These are phyloP conservation scores for Lethenteron camtschaticum DNA, from an alignment of 2,113 vertebrate genomes.

Conservation along the genomic window DNA sequence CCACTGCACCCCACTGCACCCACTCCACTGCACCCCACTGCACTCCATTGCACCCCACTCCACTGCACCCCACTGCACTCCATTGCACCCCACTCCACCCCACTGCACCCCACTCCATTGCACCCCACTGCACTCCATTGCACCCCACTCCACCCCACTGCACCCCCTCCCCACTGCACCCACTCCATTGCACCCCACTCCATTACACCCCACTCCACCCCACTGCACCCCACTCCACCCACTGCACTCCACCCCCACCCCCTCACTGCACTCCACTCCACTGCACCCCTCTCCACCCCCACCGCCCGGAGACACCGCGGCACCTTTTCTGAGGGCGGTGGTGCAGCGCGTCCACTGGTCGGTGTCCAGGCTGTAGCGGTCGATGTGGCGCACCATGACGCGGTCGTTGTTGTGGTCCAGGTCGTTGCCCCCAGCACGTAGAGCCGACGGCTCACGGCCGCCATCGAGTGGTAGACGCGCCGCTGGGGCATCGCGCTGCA, in stretches of 20 bases:
- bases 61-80: too few species aligned
- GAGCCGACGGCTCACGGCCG: conserved; percentile 57
- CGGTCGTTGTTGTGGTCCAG: conserved; percentile 91
- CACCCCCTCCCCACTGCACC: conserved; percentile 8
- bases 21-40: too few species aligned
- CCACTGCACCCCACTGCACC: too few species aligned
- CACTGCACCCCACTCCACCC: background rate
- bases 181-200: too few species aligned
- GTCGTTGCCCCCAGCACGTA: conserved; percentile 78
- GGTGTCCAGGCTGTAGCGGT: conserved; percentile 61
- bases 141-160: background rate
- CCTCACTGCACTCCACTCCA: fast-evolving
- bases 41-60: too few species aligned
- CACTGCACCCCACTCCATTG: too few species aligned
- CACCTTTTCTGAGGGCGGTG: conserved; percentile 70
- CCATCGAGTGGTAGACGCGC: conserved; percentile 90
- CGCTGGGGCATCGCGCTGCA: conserved; percentile 82
- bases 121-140: too few species aligned
- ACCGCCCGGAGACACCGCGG: background rate
- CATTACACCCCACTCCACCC: conserved; percentile 17
- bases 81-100: too few species aligned
- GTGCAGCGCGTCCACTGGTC: conserved; percentile 85
- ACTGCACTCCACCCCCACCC: background rate
- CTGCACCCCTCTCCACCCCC: background rate
- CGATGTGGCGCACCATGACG: conserved; percentile 76